Base-by-base conservation (phyloP, 2,888 invertebrate species). In the Zygothrica quintamaculata region DNA sequence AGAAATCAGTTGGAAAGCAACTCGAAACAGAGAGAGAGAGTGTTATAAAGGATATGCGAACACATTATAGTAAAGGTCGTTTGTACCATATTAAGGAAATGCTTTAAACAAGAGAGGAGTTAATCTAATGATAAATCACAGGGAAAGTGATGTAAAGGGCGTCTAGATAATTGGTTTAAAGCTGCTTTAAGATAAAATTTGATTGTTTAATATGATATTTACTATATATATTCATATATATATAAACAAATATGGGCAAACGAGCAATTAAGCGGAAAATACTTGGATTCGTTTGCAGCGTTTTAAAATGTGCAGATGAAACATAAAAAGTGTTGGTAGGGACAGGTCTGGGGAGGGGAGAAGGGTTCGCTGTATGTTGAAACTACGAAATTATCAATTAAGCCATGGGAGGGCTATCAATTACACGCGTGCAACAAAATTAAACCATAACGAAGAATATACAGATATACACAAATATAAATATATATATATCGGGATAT, bases 321-420 rank as follows among this genome's bases (percentile, higher is more conserved):
- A 46, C 39, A 56, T 53, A 22, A 22, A 22, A 9, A 6, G 15
- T n/a, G n/a, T n/a, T n/a, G n/a, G n/a, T n/a, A n/a, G n/a, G n/a
- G n/a, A n/a, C n/a, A n/a, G n/a, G n/a, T n/a, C n/a, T n/a, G 15
- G 11, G 16, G 26, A 18, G 39, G 44, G 3, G 51, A 47, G 53
- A 39, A 31, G 31, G 34, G 8, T 25, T 5, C 51, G 11, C 9
- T 36, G 39, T 64, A 31, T 71, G 57, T 60, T 70, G 64, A 64
- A 84, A 72, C 84, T 84, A 65, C 55, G 66, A 79, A 84, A 76
- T 76, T 76, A 84, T 68, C 86, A 85, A 80, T 80, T 79, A 86
- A 68, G 77, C 84, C 61, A 58, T 52, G 64, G 80, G 74, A 67
- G 29, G 71, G 71, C 87, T 80, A 81, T 81, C 87, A 81, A 86